phyloP scores from a whole-genome alignment of 2,113 vertebrate species.

The Planiliza haematocheilus region DNA sequence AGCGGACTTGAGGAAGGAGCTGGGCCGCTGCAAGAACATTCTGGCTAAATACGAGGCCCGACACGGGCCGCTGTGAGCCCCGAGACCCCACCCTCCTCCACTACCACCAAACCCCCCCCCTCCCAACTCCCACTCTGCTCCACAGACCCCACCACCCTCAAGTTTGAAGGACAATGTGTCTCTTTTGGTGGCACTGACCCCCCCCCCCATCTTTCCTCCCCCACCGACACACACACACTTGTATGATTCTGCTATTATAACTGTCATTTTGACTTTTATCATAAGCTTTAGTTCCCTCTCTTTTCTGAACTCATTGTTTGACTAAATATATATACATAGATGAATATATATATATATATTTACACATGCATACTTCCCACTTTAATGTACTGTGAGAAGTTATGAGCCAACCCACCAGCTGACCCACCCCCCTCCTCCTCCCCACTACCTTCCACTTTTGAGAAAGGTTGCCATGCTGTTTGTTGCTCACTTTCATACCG shows the following conservation, averaged over 20 bases:
- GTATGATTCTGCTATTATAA: conserved; percentile 64
- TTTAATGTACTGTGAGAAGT: conserved; percentile 63
- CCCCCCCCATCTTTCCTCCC: not conserved
- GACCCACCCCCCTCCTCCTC: not conserved
- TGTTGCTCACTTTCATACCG: conserved; percentile 56
- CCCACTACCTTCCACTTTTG: conserved; percentile 23
- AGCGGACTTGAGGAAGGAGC: conserved; percentile 94
- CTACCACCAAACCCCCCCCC: not conserved
- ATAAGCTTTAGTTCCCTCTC: conserved; percentile 43
- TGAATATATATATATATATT: conserved; percentile 52
- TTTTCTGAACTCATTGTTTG: conserved; percentile 49
- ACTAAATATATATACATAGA: conserved; percentile 50
- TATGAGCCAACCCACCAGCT: conserved; percentile 64
- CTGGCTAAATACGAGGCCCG: conserved; percentile 94
- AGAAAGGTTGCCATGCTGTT: conserved; percentile 77
- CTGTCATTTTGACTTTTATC: conserved; percentile 48
- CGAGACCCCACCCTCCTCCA: accelerated
- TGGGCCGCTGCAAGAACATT: conserved; percentile 96
- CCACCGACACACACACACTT: conserved; percentile 40
- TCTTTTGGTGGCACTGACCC: conserved; percentile 84
- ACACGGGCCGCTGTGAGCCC: conserved; percentile 90
- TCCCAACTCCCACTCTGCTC: not conserved
- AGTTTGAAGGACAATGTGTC: conserved; percentile 85
- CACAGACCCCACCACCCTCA: not conserved
- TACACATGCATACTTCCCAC: conserved; percentile 55